Evolutionary conservation across 1,140 invertebrate species (phyloP).

Genomic region (Oncopeltus fasciatus): DNA sequence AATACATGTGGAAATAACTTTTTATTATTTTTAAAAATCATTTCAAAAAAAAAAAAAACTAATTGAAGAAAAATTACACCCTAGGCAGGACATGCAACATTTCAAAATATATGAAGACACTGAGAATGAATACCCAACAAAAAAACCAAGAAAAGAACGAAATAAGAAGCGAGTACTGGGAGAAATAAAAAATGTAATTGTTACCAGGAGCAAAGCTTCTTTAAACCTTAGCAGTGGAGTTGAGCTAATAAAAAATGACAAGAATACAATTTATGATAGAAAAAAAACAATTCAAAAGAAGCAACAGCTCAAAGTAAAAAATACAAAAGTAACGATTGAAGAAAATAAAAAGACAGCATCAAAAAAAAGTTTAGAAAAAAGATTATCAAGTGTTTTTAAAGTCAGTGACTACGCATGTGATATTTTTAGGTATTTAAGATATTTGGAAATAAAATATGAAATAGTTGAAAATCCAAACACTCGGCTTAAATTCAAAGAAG

Average conservation of each 20-base stretch:
- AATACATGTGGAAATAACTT: too few species aligned
- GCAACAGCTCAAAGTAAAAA: neutral
- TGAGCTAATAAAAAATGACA: neutral
- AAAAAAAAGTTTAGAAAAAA: neutral
- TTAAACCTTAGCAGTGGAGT: neutral
- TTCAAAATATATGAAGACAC: neutral
- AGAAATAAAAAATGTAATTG: neutral
- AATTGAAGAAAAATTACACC: too few species aligned
- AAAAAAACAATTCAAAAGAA: too few species aligned
- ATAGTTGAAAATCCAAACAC: neutral
- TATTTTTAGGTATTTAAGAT: neutral
- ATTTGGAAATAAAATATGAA: conserved; percentile 16
- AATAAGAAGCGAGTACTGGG: neutral
- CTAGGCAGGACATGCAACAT: neutral
- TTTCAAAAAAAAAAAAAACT: too few species aligned
- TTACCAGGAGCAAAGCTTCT: neutral
- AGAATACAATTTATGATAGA: too few species aligned
- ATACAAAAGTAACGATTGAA: too few species aligned
- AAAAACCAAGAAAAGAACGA: neutral
- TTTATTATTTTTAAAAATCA: too few species aligned
- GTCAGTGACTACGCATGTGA: conserved; percentile 1
- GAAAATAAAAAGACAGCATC: too few species aligned
- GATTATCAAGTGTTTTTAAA: neutral
- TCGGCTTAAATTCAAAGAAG: neutral
- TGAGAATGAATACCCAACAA: neutral